These are phyloP conservation scores for Corella eumyota DNA, from an alignment of 23 tunicate species.

Conservation along the genomic window DNA sequence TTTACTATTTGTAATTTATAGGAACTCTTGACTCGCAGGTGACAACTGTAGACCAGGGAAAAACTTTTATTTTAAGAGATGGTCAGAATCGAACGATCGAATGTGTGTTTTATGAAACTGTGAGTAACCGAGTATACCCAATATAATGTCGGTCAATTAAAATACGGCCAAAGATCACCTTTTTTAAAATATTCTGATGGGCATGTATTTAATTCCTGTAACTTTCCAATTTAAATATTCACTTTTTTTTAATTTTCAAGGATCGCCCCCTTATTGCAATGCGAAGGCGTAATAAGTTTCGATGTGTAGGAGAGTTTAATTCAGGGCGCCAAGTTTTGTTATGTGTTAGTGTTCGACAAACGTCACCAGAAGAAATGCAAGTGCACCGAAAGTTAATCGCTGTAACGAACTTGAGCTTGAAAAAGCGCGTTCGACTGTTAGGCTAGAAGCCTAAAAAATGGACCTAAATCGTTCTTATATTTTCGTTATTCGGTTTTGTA, in stretches of 20 bases:
- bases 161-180: too few relatives aligned
- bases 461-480: too few relatives aligned
- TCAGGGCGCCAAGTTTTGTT: neutral
- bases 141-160: too few relatives aligned
- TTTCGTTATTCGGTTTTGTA: too few relatives aligned
- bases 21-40: constrained; percentile 6
- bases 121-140: too few relatives aligned
- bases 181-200: too few relatives aligned
- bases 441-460: too few relatives aligned
- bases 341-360: constrained; percentile 7
- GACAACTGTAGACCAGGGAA: neutral
- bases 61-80: constrained; percentile 18
- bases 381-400: constrained; percentile 9
- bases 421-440: neutral
- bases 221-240: too few relatives aligned
- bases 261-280: neutral
- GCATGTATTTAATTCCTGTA: too few relatives aligned
- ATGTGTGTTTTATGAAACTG: constrained; percentile 20
- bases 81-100: constrained; percentile 5
- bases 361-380: constrained; percentile 12
- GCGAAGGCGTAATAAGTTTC: constrained; percentile 1
- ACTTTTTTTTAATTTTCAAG: neutral
- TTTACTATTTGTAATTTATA: too few relatives aligned
- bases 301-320: constrained; percentile 16
- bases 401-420: neutral